Evolutionary conservation across 2,797 vertebrate species (phyloP).

Genomic region (Hoplostethus mediterraneus): DNA sequence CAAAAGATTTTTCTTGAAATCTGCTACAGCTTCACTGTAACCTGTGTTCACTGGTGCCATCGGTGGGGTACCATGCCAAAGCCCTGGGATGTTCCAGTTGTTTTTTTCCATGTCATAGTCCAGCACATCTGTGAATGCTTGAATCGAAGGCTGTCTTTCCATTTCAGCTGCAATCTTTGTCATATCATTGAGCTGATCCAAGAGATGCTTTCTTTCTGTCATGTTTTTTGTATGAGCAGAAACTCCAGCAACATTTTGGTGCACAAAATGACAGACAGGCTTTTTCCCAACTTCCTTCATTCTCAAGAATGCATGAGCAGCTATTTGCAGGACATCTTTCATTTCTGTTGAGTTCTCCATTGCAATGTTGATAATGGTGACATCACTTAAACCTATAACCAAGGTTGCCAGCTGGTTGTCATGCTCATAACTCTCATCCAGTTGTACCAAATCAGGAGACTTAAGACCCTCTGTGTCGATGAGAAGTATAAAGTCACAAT

Average conservation of each 20-base stretch:
- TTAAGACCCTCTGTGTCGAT: conserved; percentile 78
- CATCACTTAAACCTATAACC: conserved; percentile 76
- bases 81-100: conserved; percentile 84
- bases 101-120: conserved; percentile 73
- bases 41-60: conserved; percentile 85
- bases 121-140: conserved; percentile 72
- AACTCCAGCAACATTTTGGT: conserved; percentile 74
- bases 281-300: conserved; percentile 71
- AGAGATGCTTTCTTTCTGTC: conserved; percentile 54
- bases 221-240: conserved; percentile 57
- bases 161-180: conserved; percentile 70
- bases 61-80: conserved; percentile 86
- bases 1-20: conserved; percentile 80
- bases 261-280: conserved; percentile 75
- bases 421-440: conserved; percentile 67
- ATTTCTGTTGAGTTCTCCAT: conserved; percentile 75
- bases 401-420: conserved; percentile 78
- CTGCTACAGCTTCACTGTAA: conserved; percentile 80
- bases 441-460: conserved; percentile 52
- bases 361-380: conserved; percentile 72
- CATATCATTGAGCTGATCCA: conserved; percentile 73
- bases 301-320: conserved; percentile 73
- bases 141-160: conserved; percentile 47
- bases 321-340: conserved; percentile 75
- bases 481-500: conserved; percentile 69